A percentile compares a stretch with the other conserved stretches of the same genome.
Evolutionary conservation across 2,888 invertebrate species (phyloP).

Genomic region (Clitarchus hookeri): DNA sequence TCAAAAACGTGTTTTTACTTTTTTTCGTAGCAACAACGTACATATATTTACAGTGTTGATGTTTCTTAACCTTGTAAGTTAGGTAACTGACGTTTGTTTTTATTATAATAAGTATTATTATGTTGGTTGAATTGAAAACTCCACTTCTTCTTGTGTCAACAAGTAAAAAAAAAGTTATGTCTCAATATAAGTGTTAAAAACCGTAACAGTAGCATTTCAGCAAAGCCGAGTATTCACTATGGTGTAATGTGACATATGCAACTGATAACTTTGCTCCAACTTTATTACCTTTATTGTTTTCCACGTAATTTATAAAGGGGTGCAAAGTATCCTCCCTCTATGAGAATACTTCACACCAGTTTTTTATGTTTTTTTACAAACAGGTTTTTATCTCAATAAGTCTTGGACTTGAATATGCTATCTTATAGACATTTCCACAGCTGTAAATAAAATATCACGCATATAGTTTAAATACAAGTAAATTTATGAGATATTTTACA

Average conservation of each 20-base stretch:
- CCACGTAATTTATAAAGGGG: neutral
- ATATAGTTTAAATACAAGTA: neutral
- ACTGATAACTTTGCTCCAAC: neutral
- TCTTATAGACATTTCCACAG: neutral
- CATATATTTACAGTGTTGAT: neutral
- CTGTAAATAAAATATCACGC: neutral
- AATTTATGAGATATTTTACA: neutral
- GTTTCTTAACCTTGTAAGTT: neutral
- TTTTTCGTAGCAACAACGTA: neutral
- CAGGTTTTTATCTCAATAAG: neutral
- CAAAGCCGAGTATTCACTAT: neutral
- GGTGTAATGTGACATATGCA: neutral
- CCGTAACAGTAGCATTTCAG: neutral
- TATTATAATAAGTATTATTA: neutral
- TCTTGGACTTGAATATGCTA: neutral
- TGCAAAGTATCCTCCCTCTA: neutral
- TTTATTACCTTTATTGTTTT: neutral
- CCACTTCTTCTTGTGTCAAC: neutral
- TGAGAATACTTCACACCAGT: neutral
- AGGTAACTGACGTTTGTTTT: neutral
- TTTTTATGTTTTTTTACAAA: neutral
- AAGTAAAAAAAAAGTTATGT: neutral
- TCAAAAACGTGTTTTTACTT: too few species aligned
- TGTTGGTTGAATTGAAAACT: neutral
- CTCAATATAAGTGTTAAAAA: neutral